Conservation (phyloP, 2,113 vertebrate species). For the Meriones unguiculatus region DNA sequence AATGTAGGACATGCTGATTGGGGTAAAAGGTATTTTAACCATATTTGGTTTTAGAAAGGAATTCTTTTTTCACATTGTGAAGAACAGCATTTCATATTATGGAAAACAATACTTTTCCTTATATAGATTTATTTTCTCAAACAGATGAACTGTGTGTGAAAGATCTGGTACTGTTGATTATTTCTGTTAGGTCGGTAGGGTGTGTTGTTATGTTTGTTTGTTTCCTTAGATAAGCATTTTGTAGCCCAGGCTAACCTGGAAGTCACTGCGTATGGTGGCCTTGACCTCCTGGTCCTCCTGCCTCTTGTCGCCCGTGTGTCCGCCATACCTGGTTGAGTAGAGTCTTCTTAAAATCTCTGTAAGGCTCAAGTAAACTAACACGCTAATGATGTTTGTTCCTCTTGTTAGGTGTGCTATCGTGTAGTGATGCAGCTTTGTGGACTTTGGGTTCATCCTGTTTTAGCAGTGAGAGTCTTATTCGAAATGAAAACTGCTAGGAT, state of each 20-base stretch:
- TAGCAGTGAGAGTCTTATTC: slow-evolving; percentile 96
- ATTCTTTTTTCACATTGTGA: slow-evolving; percentile 30
- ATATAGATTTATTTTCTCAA: slow-evolving; percentile 28
- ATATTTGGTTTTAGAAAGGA: slow-evolving; percentile 52
- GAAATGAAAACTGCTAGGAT: slow-evolving; percentile 98
- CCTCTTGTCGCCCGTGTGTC: background rate
- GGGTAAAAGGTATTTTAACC: slow-evolving; percentile 16
- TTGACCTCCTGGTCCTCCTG: background rate
- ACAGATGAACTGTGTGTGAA: background rate
- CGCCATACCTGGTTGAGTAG: background rate
- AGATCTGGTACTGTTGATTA: slow-evolving; percentile 38
- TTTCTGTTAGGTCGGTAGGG: background rate
- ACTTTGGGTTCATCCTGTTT: slow-evolving; percentile 94
- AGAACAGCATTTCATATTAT: background rate
- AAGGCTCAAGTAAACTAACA: background rate
- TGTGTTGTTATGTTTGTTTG: background rate
- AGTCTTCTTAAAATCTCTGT: background rate
- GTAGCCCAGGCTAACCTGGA: background rate
- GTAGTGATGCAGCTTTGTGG: slow-evolving; percentile 99
- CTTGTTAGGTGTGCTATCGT: slow-evolving; percentile 95
- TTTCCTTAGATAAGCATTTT: background rate
- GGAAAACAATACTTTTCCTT: background rate
- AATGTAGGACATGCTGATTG: background rate
- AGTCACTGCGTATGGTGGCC: background rate
- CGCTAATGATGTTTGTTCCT: slow-evolving; percentile 41